Base-by-base conservation (phyloP, 2,888 invertebrate genomes). In the Brachypalpus laphriformis region DNA sequence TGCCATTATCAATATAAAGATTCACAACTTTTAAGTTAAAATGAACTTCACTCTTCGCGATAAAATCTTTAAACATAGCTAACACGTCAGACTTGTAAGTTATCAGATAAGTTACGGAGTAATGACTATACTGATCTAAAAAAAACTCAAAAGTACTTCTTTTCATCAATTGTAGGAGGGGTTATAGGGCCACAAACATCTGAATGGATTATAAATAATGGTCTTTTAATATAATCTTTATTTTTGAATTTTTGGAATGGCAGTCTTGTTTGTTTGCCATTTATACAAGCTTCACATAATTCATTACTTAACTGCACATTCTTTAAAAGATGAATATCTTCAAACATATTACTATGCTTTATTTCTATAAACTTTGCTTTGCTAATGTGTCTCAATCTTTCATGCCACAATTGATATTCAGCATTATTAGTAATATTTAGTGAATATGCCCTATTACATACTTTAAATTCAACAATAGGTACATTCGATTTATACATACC, bases 231-330 rank as follows among this genome's bases (percentile, higher is more conserved):
- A n/a, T n/a, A n/a, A n/a, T n/a, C n/a, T n/a, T n/a, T n/a, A n/a
- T n/a, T n/a, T n/a, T n/a, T n/a, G 59, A 82, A 86, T 88, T 87
- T 49, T 59, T 87, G 86, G 87, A 90, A 90, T 9, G 90, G 88
- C 14, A 88, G 68, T 86, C 90, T 87, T n/a, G 87, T 85, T 88
- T 90, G 89, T 87, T 91, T 91, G 14, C 89, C 89, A 76, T 89
- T 80, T 59, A 89, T 86, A 82, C 90, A 90, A 31, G 88, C 82
- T 80, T 89, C 89, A 87, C 89, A 90, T 22, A 88, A 82, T 47
- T 87, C 40, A 72, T 54, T 31, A 56, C 51, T 57, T 8, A 51
- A 37, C n/a, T 49, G 0, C 18, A 75, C 9, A 42, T 68, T n/a
- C 0, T 63, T 47, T 45, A 81, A 66, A n/a, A 54, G 22, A 37